Conservation (phyloP, 1,140 invertebrate genomes). For the Lanistes nyassanus region DNA sequence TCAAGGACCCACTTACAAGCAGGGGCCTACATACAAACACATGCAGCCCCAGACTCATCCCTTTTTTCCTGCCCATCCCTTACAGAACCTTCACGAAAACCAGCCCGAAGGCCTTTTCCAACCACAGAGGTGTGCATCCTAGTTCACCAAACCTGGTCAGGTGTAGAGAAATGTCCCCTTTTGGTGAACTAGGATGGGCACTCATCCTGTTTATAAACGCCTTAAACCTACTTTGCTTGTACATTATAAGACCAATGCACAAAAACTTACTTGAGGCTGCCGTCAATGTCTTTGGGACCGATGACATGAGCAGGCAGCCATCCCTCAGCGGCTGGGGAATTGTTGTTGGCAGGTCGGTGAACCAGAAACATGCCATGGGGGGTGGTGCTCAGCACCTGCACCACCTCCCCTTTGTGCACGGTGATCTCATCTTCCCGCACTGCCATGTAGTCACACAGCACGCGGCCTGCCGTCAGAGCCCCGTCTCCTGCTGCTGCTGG, state of each 20-base stretch:
- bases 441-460: slow-evolving; percentile 67
- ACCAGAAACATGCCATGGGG: slow-evolving; percentile 65
- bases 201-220: background rate
- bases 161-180: no score
- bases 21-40: no score
- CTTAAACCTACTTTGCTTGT: background rate
- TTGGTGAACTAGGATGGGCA: no score
- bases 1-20: no score
- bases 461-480: slow-evolving; percentile 41
- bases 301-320: slow-evolving; percentile 76
- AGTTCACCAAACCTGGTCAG: no score
- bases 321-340: slow-evolving; percentile 69
- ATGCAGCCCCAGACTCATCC: no score
- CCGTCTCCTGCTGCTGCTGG: slow-evolving; percentile 19
- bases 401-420: slow-evolving; percentile 66
- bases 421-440: slow-evolving; percentile 69
- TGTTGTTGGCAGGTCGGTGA: slow-evolving; percentile 62
- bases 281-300: slow-evolving; percentile 57
- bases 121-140: no score
- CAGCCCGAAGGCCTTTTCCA: no score
- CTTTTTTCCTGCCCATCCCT: no score
- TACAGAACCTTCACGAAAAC: no score
- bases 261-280: slow-evolving; percentile 49
- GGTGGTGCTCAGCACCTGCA: slow-evolving; percentile 65
- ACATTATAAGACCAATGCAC: background rate